A percentile compares a stretch with the other conserved stretches of the same genome.
These are phyloP conservation scores for Brachyhypopomus occidentalis DNA, from an alignment of 2,113 vertebrate species.

Conservation along the genomic window DNA sequence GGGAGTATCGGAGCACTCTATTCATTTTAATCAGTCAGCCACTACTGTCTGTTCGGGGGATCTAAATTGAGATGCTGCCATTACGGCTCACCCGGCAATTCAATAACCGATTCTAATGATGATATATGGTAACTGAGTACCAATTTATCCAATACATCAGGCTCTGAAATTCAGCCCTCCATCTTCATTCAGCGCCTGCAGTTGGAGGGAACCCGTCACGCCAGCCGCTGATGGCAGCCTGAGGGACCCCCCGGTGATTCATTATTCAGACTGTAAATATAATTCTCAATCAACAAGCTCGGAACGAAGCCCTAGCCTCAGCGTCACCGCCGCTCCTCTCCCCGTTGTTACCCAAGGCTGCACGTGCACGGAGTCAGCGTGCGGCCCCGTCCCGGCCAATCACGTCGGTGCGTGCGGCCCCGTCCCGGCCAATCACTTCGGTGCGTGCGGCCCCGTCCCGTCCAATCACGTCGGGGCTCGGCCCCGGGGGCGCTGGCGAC, in stretches of 20 bases:
- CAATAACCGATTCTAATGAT: slow-evolving; percentile 73
- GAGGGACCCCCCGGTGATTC: slow-evolving; percentile 51
- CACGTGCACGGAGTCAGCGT: slow-evolving; percentile 10
- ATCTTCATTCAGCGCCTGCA: slow-evolving; percentile 67
- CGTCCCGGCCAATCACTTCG: neutral
- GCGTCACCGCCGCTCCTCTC: slow-evolving; percentile 33
- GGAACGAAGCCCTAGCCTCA: slow-evolving; percentile 37
- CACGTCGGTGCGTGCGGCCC: no score
- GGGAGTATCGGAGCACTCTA: slow-evolving; percentile 56
- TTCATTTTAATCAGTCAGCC: slow-evolving; percentile 60
- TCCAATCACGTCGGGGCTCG: slow-evolving; percentile 17
- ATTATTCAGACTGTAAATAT: slow-evolving; percentile 65
- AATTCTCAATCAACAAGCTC: slow-evolving; percentile 61
- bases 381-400: neutral
- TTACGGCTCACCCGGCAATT: slow-evolving; percentile 66
- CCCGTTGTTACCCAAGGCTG: slow-evolving; percentile 8
- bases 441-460: neutral
- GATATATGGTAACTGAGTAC: slow-evolving; percentile 65
- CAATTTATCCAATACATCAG: slow-evolving; percentile 70
- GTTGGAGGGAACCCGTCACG: slow-evolving; percentile 59
- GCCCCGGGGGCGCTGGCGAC: neutral
- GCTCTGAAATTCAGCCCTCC: slow-evolving; percentile 70
- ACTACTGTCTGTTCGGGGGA: slow-evolving; percentile 59
- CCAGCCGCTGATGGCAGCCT: slow-evolving; percentile 58
- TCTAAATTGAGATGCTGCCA: slow-evolving; percentile 66